Percentiles rank a stretch among this genome's conserved stretches.
Evolutionary conservation across 2,888 invertebrate genomes (phyloP).

Genomic region (Idaea biselata): DNA sequence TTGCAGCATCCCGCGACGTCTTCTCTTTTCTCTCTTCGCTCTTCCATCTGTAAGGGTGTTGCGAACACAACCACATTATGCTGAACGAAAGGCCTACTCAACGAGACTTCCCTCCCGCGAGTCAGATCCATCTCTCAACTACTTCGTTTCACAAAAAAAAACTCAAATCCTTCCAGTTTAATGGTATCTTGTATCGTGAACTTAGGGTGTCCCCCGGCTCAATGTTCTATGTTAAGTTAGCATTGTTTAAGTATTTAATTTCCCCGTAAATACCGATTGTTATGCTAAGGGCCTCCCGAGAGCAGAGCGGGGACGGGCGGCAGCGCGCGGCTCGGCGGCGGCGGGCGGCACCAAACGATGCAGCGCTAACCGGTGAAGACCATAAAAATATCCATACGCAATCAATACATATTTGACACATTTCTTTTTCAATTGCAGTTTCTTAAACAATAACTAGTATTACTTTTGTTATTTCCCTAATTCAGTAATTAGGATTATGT

Average conservation of each 20-base stretch:
- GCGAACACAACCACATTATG: conserved; percentile 80
- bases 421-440: conserved; percentile 74
- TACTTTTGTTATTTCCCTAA: conserved; percentile 20
- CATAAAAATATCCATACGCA: conserved; percentile 81
- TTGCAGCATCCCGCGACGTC: conserved; percentile 31
- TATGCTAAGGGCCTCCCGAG: conserved; percentile 77
- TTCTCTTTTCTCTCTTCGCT: conserved; percentile 58
- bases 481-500: conserved; percentile 13
- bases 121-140: conserved; percentile 69
- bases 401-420: conserved; percentile 77
- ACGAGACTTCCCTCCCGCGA: conserved; percentile 70
- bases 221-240: conserved; percentile 60
- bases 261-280: conserved; percentile 81
- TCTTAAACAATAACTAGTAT: conserved; percentile 47
- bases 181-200: conserved; percentile 37
- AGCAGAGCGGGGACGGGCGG: conserved; percentile 65
- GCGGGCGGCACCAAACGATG: conserved; percentile 66
- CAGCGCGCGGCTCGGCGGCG: conserved; percentile 62
- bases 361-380: conserved; percentile 77
- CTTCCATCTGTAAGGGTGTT: conserved; percentile 79
- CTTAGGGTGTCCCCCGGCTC: conserved; percentile 55
- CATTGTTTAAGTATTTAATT: conserved; percentile 75
- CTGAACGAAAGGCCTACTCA: conserved; percentile 72
- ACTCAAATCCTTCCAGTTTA: conserved; percentile 20
- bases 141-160: conserved; percentile 39